These are phyloP conservation scores for Catalaphyllia jardinei DNA, from an alignment of 64 coral and sea anemone species.

Conservation along the genomic window DNA sequence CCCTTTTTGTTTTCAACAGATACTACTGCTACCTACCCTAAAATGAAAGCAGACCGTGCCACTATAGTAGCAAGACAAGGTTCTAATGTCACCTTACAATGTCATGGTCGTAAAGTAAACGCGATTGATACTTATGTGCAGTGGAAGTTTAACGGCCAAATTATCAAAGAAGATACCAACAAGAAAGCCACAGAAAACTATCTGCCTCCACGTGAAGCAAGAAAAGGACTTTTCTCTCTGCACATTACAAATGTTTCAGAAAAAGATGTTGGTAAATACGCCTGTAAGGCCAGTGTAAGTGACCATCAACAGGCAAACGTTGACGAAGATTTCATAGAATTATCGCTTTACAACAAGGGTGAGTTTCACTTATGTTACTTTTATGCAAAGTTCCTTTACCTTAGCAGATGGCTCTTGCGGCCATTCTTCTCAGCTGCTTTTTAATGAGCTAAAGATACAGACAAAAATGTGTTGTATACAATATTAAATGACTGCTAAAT, in stretches of 20 bases:
- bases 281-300: background rate
- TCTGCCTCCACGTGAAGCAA: background rate
- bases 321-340: background rate
- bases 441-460: too few relatives aligned
- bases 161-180: background rate
- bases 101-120: background rate
- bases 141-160: background rate
- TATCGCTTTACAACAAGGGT: background rate
- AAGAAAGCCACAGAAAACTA: background rate
- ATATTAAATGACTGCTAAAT: too few relatives aligned
- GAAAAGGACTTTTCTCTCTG: background rate
- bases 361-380: background rate
- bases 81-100: background rate
- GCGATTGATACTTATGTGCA: background rate
- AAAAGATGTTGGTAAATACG: conserved; percentile 10
- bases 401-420: too few relatives aligned
- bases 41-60: background rate
- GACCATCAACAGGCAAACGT: accelerated
- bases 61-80: background rate
- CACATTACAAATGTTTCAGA: background rate
- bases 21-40: background rate
- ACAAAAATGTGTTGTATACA: too few relatives aligned
- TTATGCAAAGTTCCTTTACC: background rate
- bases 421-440: too few relatives aligned
- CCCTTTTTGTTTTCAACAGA: background rate